Conservation (phyloP, 2,888 invertebrate species). For the Aleiodes leptofemur region DNA sequence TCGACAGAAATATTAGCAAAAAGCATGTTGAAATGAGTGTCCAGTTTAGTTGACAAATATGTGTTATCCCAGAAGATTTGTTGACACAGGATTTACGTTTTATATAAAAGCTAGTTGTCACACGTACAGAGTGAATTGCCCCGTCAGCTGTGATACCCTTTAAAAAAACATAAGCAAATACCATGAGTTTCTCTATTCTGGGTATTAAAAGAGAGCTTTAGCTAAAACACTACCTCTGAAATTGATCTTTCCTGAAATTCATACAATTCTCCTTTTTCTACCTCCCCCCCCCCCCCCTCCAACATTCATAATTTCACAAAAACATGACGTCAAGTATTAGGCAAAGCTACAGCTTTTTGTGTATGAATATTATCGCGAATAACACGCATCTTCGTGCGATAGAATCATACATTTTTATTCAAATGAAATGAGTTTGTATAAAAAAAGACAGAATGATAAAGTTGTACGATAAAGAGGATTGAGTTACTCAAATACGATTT, state of each 20-base stretch:
- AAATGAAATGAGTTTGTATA: slow-evolving; percentile 3
- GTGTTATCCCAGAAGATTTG: slow-evolving; percentile 3
- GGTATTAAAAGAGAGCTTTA: too few relatives aligned
- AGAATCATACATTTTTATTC: slow-evolving; percentile 43
- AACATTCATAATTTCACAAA: too few relatives aligned
- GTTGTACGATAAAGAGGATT: slow-evolving; percentile 23
- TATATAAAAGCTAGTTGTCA: slow-evolving; percentile 1
- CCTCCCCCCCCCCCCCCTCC: too few relatives aligned
- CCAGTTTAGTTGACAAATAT: slow-evolving; percentile 5
- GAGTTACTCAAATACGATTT: slow-evolving; percentile 19
- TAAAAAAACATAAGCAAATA: not conserved
- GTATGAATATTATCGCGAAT: not conserved
- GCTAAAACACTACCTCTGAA: too few relatives aligned
- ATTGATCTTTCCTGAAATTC: too few relatives aligned
- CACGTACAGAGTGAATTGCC: slow-evolving; percentile 3
- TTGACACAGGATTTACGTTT: slow-evolving; percentile 34
- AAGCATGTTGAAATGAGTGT: slow-evolving; percentile 15
- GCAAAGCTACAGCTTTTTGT: not conserved
- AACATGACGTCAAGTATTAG: too few relatives aligned
- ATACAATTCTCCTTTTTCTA: too few relatives aligned
- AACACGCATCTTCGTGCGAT: slow-evolving; percentile 40
- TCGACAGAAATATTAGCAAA: slow-evolving; percentile 12
- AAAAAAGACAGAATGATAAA: slow-evolving; percentile 40
- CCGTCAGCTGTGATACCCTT: not conserved
- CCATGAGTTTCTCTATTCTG: not conserved